Evolutionary conservation across 2,888 invertebrate species (phyloP), one percentile per base, ranked within the genome.

Genomic region (Lagria hirta): DNA sequence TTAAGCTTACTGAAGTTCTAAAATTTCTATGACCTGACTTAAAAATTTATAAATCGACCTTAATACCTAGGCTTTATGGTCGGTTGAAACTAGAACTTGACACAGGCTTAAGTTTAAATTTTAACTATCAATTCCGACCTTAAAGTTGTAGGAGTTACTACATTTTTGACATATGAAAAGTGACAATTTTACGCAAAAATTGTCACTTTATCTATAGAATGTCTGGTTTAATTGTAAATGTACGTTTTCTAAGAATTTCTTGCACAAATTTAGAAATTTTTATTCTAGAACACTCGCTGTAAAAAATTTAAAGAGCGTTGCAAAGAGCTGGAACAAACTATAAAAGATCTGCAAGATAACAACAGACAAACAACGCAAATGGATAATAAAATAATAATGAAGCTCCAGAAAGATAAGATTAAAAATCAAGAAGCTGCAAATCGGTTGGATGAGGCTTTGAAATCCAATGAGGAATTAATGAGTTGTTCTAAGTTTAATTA

Each of bases 391-490:
- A 45, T 65, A 22, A 49, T 65, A 24, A 55, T 60, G 52, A 51
- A 55, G 12, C 34, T 61, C 6, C 58, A 60, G 28, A 48, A 53
- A 17, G 58, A 64, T 45, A 43, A 55, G 15, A 45, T 60, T 3
- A 62, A 58, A 49, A 57, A 58, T 24, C 51, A 61, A 18, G 57
- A 49, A 10, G 37, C 62, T 4, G 43, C 43, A n/a, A 45, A 52
- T 13, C 64, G 65, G 38, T 37, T 69, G 8, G 52, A 65, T 22
- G 64, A 66, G 46, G 59, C 62, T 3, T 47, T 60, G 23, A 58
- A 62, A 29, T 67, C 67, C 51, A 69, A 66, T 40, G 58, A 60
- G 37, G 59, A 66, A 44, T 53, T 69, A 7, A 44, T 67, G 48
- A 56, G 65, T 66, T n/a, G n/a, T n/a, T n/a, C n/a, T n/a, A n/a